Percentiles rank a stretch among this genome's conserved stretches.
Evolutionary conservation across 2,888 invertebrate genomes (phyloP).

Genomic region (Dryobotodes eremita): DNA sequence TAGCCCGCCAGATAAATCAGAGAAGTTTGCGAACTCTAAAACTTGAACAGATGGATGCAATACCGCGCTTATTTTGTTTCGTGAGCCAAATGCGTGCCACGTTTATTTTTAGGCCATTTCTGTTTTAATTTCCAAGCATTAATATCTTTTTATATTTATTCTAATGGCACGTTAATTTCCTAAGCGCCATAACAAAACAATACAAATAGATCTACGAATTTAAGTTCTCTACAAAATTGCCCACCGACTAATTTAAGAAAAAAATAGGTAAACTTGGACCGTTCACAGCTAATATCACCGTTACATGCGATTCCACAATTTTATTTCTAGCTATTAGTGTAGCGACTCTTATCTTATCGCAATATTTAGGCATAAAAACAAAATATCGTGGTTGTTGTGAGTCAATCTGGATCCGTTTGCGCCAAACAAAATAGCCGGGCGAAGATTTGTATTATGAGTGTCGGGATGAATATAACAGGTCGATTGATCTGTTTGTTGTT

Average conservation of each 20-base stretch:
- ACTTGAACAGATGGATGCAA: slow-evolving; percentile 63
- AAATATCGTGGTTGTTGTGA: slow-evolving; percentile 81
- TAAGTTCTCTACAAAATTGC: slow-evolving; percentile 78
- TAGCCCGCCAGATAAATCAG: slow-evolving; percentile 44
- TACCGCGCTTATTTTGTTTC: slow-evolving; percentile 57
- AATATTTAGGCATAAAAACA: slow-evolving; percentile 86
- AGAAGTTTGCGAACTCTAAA: slow-evolving; percentile 52
- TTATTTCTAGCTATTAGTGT: slow-evolving; percentile 87
- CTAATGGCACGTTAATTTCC: slow-evolving; percentile 35
- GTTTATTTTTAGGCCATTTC: slow-evolving; percentile 57
- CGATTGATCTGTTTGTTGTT: slow-evolving; percentile 90
- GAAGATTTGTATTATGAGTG: slow-evolving; percentile 78
- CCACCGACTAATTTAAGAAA: slow-evolving; percentile 81
- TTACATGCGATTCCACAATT: slow-evolving; percentile 90
- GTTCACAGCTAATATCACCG: slow-evolving; percentile 87
- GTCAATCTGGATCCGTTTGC: slow-evolving; percentile 73
- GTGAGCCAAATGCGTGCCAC: slow-evolving; percentile 53
- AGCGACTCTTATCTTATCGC: slow-evolving; percentile 86
- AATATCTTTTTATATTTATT: slow-evolving; percentile 54
- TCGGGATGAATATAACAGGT: slow-evolving; percentile 83
- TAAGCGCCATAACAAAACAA: slow-evolving; percentile 38
- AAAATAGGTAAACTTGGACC: slow-evolving; percentile 84
- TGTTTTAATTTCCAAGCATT: slow-evolving; percentile 40
- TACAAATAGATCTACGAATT: slow-evolving; percentile 68
- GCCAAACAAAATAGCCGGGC: slow-evolving; percentile 73